Percentiles rank a stretch among this genome's conserved stretches.
phyloP scores from a whole-genome alignment of 2,888 invertebrate species.

The Fabriciana adippe region DNA sequence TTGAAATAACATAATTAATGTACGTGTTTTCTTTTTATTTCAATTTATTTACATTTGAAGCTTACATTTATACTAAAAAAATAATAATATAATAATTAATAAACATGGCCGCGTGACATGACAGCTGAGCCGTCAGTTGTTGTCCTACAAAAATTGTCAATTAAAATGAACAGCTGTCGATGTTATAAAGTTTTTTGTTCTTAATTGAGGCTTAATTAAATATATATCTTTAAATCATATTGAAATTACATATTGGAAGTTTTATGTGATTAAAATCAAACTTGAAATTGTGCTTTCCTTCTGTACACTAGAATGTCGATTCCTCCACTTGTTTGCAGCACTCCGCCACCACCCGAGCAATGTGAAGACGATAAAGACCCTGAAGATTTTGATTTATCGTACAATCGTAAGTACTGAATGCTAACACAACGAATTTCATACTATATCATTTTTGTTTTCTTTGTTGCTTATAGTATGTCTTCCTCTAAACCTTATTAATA shows the following conservation, averaged over 20 bases:
- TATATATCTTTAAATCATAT: slow-evolving; percentile 17
- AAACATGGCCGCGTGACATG: slow-evolving; percentile 31
- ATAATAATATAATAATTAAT: too few species aligned
- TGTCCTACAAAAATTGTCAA: slow-evolving; percentile 58
- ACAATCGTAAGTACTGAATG: slow-evolving; percentile 63
- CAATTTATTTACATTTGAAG: not conserved
- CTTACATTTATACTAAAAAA: not conserved
- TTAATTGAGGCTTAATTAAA: slow-evolving; percentile 34
- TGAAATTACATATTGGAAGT: slow-evolving; percentile 19
- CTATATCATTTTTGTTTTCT: not conserved
- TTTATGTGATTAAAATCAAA: slow-evolving; percentile 6
- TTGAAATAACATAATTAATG: too few species aligned
- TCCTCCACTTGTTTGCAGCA: slow-evolving; percentile 85
- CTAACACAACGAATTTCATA: not conserved
- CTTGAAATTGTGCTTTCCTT: slow-evolving; percentile 1
- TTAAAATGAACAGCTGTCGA: slow-evolving; percentile 71
- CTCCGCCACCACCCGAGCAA: slow-evolving; percentile 85
- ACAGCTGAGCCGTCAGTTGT: slow-evolving; percentile 45
- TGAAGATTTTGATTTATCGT: slow-evolving; percentile 73
- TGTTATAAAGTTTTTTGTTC: slow-evolving; percentile 44
- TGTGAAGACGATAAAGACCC: slow-evolving; percentile 84
- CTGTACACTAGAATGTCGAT: slow-evolving; percentile 77
- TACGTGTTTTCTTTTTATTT: not conserved
- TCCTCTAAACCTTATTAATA: not conserved
- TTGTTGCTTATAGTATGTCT: not conserved